Evolutionary conservation across 2,797 vertebrate species (phyloP).

Genomic region (Taeniopygia guttata): DNA sequence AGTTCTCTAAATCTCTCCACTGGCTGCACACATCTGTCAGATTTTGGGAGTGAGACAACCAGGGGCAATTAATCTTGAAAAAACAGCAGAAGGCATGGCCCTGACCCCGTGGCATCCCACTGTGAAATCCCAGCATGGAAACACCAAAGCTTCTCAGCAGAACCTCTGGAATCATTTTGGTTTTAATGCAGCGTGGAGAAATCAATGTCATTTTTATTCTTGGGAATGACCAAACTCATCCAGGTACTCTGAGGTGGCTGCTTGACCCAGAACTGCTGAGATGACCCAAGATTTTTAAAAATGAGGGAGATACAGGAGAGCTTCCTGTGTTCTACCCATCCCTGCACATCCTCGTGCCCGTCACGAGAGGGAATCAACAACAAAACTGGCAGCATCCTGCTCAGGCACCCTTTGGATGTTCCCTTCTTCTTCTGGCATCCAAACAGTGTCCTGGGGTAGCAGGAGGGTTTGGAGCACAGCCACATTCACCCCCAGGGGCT

Average conservation of each 20-base stretch:
- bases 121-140: neutral
- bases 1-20: neutral
- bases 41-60: neutral
- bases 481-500: neutral
- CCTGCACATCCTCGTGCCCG: neutral
- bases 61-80: neutral
- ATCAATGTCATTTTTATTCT: neutral
- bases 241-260: neutral
- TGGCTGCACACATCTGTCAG: neutral
- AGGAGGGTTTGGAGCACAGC: neutral
- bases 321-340: neutral
- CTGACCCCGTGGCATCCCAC: neutral
- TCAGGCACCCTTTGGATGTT: neutral
- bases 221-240: neutral
- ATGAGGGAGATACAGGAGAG: neutral
- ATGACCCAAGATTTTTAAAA: neutral
- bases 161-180: neutral
- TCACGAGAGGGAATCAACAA: neutral
- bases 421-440: neutral
- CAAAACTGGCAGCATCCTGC: neutral
- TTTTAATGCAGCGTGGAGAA: neutral
- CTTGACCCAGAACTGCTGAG: neutral
- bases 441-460: neutral
- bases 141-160: neutral
- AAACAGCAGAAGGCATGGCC: neutral